Percentiles rank a stretch among this genome's conserved stretches.
Conservation (phyloP, 2,113 vertebrate genomes). For the Campylomormyrus tamandua region DNA sequence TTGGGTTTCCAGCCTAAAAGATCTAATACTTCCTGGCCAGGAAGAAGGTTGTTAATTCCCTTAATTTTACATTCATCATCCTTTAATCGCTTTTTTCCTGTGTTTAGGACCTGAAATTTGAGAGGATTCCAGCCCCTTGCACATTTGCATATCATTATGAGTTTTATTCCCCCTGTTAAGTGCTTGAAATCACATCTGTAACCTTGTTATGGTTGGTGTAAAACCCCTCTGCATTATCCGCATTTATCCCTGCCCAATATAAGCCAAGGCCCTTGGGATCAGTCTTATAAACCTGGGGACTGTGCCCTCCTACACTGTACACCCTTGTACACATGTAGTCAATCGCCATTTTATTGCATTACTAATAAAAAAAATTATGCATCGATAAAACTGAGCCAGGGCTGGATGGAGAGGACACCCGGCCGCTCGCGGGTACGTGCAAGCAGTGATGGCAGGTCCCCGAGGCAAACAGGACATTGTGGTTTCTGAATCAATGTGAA, state of each 20-base stretch:
- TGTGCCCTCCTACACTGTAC: conserved; percentile 7
- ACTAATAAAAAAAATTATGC: conserved; percentile 7
- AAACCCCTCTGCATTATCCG: conserved; percentile 23
- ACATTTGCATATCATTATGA: conserved; percentile 12
- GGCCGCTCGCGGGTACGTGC: not conserved
- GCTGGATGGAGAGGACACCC: not conserved
- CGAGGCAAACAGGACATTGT: not conserved
- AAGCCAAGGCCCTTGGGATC: not conserved
- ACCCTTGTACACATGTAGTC: not conserved
- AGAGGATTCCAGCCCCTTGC: conserved; percentile 4
- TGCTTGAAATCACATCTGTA: conserved; percentile 28
- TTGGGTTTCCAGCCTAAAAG: not conserved
- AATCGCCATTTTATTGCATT: not conserved
- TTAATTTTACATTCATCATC: conserved; percentile 31
- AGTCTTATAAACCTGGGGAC: conserved; percentile 19
- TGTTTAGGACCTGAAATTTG: conserved; percentile 20
- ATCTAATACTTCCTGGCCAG: conserved; percentile 33
- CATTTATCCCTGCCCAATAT: conserved; percentile 20
- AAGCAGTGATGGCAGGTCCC: not conserved
- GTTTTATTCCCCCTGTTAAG: conserved; percentile 25
- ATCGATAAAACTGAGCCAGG: not conserved
- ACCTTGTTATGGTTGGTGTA: conserved; percentile 21
- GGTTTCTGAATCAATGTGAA: not conserved
- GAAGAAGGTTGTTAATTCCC: conserved; percentile 12
- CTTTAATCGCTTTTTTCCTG: conserved; percentile 17